Base-by-base conservation (phyloP, 2,113 vertebrate species). In the Podocnemis expansa region DNA sequence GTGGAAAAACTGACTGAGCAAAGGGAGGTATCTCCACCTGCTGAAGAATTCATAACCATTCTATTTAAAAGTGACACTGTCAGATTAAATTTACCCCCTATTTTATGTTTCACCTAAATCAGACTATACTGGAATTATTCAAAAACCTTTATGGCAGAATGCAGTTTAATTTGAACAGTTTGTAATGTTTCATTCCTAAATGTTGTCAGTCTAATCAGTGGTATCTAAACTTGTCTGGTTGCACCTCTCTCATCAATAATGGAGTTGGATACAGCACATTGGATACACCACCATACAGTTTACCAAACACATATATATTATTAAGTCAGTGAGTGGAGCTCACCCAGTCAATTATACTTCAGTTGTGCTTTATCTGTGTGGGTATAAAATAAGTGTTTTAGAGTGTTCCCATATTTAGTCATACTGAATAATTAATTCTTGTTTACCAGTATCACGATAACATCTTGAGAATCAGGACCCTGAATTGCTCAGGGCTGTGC, bases 141-240 rank as follows among this genome's bases (percentile, higher is more conserved):
- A 93, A 93, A 34, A 80, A 70, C 34, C 34, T 63, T n/a, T n/a
- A 67, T 67, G 60, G 16, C 29, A 81, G 22, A 52, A 75, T 47
- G 49, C 16, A 54, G 10, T n/a, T 73, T 45, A 29, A 52, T 70
- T 45, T 63, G 34, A 17, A 22, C n/a, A n/a, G 38, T 79, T 88
- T 81, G n/a, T 91, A 60, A 27, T 89, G 89, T 75, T 93, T 93
- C 5, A 80, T 82, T 93, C 43, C 8, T 60, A 94, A 85, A 4
- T 11, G 86, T 81, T 47, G 45, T 56, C 85, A 91, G 47, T 43
- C 55, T 56, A 51, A 51, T 9, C 49, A 51, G 49, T 51, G 11
- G 49, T 51, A 51, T 51, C 49, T 14, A 51, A 51, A 51, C 49
- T 51, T 51, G 11, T 51, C 49, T 14, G 11, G 49, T 51, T 14